Percentiles rank a stretch among this genome's conserved stretches.
Evolutionary conservation across 2,888 invertebrate species (phyloP).

Genomic region (Alitta virens): DNA sequence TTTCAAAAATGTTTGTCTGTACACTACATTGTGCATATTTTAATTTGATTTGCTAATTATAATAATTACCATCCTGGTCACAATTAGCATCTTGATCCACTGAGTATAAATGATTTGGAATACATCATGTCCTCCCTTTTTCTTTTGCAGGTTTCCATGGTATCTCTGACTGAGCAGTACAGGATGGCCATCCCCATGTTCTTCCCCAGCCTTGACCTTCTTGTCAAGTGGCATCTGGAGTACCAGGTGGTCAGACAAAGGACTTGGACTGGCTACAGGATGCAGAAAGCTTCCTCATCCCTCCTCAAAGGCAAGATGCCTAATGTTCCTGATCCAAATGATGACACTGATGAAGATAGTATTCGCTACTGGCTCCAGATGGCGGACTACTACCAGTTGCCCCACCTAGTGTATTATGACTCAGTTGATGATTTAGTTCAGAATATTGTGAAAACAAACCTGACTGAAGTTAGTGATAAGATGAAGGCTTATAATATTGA

Average conservation of each 20-base stretch:
- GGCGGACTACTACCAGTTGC: constrained; percentile 33
- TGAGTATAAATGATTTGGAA: no score
- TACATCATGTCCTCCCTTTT: no score
- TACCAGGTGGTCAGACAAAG: constrained; percentile 30
- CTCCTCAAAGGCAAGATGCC: constrained; percentile 18
- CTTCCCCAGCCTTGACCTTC: constrained; percentile 30
- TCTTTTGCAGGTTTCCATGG: constrained; percentile 26
- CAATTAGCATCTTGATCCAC: no score
- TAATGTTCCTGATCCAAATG: constrained; percentile 27
- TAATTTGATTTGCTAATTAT: no score
- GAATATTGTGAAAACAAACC: constrained; percentile 27
- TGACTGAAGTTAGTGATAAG: constrained; percentile 26
- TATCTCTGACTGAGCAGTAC: constrained; percentile 33
- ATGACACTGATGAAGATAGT: constrained; percentile 27
- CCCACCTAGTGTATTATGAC: constrained; percentile 30
- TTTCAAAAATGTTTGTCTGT: no score
- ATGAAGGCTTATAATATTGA: constrained; percentile 28
- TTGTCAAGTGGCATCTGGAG: constrained; percentile 31
- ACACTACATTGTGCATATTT: no score
- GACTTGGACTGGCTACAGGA: constrained; percentile 26
- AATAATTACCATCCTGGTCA: no score
- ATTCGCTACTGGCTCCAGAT: constrained; percentile 28
- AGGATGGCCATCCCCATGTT: constrained; percentile 33
- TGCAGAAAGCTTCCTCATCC: constrained; percentile 11
- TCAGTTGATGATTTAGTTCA: constrained; percentile 29